Base-by-base conservation (phyloP, 2,888 invertebrate species). In the Apamea epomidion region DNA sequence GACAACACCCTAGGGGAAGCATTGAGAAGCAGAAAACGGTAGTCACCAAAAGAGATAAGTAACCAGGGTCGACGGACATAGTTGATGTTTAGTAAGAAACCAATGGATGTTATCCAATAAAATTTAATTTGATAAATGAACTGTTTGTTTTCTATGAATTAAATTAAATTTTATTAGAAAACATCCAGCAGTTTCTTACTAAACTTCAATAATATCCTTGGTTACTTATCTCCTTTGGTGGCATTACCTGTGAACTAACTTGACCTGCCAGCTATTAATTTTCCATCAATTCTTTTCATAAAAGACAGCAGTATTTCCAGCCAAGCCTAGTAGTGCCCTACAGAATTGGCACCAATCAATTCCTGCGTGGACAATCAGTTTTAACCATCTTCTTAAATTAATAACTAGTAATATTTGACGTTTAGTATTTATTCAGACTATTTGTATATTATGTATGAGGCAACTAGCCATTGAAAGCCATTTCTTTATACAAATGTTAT, bases 361-460 rank as follows among this genome's bases (percentile, higher is more conserved):
- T 25, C 64, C 73, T 29, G 18, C 42, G 25, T 83, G 72, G 80
- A 73, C 75, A 82, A 80, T 79, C 77, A 84, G 45, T 72, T 68
- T 32, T n/a, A 76, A 62, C 65, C 12, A 65, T 69, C 42, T 51
- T 42, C 72, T 18, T 76, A 69, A 64, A 73, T 51, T 64, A 75
- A 69, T 42, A 75, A 82, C 68, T 72, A 74, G 74, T 70, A 72
- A 74, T 74, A 78, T 77, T 78, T 74, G n/a, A 74, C 68, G 14
- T 76, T 82, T 51, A 72, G 32, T 80, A 81, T 76, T 69, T 77
- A 74, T 77, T 87, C 81, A 83, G 76, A 77, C 81, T 83, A 84
- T 87, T 82, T 80, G 78, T 82, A 84, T 67, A 87, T 81, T 82
- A 80, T 70, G 51, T 80, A 69, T 72, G 70, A 74, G 45, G 68